Base-by-base conservation (phyloP, 2,113 vertebrate species). In the Oceanodroma tethys region DNA sequence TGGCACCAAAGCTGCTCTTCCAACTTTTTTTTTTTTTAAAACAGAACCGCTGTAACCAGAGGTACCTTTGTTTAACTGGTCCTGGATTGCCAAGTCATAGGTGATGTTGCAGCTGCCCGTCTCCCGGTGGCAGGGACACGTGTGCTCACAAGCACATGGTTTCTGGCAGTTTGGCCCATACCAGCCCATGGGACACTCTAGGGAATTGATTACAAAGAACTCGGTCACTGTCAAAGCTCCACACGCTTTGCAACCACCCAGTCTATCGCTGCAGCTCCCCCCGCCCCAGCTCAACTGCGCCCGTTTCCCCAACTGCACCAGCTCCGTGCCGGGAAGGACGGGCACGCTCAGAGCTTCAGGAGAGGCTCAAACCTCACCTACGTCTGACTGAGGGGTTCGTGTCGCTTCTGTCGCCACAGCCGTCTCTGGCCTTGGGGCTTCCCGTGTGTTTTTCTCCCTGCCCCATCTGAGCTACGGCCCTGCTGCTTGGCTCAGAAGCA, bases 131-230 rank as follows among this genome's bases (percentile, higher is more conserved):
- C 99, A 99, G 50, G 98, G 98, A 94, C 99, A 99, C 29, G 38
- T 78, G 86, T 98, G 93, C 2, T 98, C 97, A 96, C 99, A 99
- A 1, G 27, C 81, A 42, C 99, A 99, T 21, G 83, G 86, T 9
- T 97, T 86, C 89, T 85, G 93, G 88, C 99, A 99, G 92, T 76
- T 80, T 2, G 93, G 95, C 9, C 99, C 99, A 0, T 98, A 98
- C 97, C 98, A 98, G 47, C 99, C 99, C 47, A 98, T 47, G 21
- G 98, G 97, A 95, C 99, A 99, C 59, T 93, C 99, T 99, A 90
- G 14, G 67, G 82, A 86, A 55, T 13, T 3, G 12, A 85, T 8
- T 11, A 86, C 70, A 85, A 26, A 81, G 42, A 16, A 32, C 9
- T 0, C 0, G 4, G 19, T 78, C 36, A 18, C 0, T 40, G 68